Conservation (phyloP, 2,888 invertebrate genomes). For the Caenorhabditis macrosperma region DNA sequence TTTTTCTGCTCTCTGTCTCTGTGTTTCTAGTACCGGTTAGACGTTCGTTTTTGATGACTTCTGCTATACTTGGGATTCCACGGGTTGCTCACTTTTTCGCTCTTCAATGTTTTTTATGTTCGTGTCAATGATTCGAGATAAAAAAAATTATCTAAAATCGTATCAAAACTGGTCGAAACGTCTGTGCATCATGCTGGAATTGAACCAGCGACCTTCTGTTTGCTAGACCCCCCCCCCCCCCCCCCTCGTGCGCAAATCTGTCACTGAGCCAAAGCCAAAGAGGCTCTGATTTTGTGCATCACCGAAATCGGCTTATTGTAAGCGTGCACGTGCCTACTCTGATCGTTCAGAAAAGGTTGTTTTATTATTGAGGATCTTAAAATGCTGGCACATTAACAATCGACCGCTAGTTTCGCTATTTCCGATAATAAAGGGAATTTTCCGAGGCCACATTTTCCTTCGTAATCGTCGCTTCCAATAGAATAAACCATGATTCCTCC, state of each 20-base stretch:
- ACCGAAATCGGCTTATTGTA: too few relatives aligned
- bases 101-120: neutral
- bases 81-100: neutral
- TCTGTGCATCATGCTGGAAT: conserved; percentile 73
- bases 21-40: neutral
- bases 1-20: neutral
- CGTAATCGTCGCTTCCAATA: conserved; percentile 57
- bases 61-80: neutral
- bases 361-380: too few relatives aligned
- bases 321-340: neutral
- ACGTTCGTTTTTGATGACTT: neutral
- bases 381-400: too few relatives aligned
- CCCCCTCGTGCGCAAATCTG: too few relatives aligned
- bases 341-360: too few relatives aligned
- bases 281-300: too few relatives aligned
- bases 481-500: conserved; percentile 64
- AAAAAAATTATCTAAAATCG: too few relatives aligned
- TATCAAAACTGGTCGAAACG: conserved; percentile 11
- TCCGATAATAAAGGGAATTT: conserved; percentile 32
- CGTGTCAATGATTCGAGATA: neutral
- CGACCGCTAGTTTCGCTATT: neutral
- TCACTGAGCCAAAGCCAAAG: conserved; percentile 70
- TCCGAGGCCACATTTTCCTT: conserved; percentile 56
- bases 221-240: conserved; percentile 78
- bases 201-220: conserved; percentile 78